Conservation (phyloP, 2,888 invertebrate species). For the Venusia cambrica region DNA sequence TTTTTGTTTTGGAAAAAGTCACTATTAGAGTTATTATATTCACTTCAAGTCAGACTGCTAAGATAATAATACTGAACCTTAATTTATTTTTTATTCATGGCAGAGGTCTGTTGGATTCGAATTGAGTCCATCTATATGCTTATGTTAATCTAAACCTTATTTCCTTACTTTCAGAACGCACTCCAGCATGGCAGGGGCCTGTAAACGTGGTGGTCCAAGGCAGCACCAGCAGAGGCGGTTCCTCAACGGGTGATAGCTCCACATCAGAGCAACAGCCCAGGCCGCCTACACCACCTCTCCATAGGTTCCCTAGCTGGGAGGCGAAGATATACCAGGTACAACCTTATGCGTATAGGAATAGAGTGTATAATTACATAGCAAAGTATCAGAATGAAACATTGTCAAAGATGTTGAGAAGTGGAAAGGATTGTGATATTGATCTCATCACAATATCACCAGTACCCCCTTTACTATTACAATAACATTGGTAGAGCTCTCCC, state of each 20-base stretch:
- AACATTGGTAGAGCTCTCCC: too few species aligned
- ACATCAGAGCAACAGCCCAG: slow-evolving; percentile 65
- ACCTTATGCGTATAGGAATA: slow-evolving; percentile 8
- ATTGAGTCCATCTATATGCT: too few species aligned
- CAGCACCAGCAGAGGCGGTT: slow-evolving; percentile 78
- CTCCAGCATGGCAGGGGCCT: slow-evolving; percentile 77
- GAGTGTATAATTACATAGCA: neutral
- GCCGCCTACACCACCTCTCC: slow-evolving; percentile 94
- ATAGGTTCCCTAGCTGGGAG: slow-evolving; percentile 96
- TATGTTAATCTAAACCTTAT: slow-evolving; percentile 3
- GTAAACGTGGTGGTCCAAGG: slow-evolving; percentile 74
- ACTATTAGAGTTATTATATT: too few species aligned
- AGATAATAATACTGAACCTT: too few species aligned
- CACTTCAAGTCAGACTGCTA: too few species aligned
- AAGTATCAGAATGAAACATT: neutral
- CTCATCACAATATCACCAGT: too few species aligned
- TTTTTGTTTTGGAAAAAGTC: too few species aligned
- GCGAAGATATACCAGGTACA: slow-evolving; percentile 96
- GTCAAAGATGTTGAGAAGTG: too few species aligned
- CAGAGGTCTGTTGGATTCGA: too few species aligned
- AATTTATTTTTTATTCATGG: too few species aligned
- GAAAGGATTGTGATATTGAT: too few species aligned
- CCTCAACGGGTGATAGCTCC: slow-evolving; percentile 73
- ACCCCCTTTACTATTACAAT: too few species aligned
- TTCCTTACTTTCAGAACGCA: slow-evolving; percentile 49